A percentile compares a stretch with the other conserved stretches of the same genome.
Conservation (phyloP, 2,113 vertebrate genomes). For the Coregonus clupeaformis region DNA sequence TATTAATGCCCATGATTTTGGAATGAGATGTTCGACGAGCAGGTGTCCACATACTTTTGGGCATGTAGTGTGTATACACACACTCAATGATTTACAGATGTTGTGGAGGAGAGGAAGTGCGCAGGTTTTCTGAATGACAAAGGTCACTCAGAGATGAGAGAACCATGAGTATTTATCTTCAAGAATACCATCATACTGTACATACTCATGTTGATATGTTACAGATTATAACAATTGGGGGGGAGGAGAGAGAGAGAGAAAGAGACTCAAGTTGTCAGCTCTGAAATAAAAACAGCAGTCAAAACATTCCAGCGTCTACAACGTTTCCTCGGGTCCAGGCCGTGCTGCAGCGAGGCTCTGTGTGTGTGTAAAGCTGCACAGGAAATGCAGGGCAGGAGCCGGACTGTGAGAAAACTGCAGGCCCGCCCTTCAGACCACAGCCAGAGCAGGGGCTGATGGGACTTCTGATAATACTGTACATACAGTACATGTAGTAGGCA, state of each 20-base stretch:
- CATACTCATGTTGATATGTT: constrained; percentile 7
- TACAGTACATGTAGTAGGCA: too few species aligned
- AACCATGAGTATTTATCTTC: constrained; percentile 3
- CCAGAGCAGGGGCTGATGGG: background rate
- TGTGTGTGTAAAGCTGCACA: constrained; percentile 21
- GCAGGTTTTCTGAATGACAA: constrained; percentile 19
- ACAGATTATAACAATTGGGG: constrained; percentile 11
- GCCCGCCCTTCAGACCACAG: background rate
- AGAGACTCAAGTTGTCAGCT: constrained; percentile 12
- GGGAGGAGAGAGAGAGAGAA: too few species aligned
- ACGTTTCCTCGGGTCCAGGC: constrained; percentile 28
- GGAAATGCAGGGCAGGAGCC: background rate
- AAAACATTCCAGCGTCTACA: constrained; percentile 66
- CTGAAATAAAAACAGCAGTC: constrained; percentile 53
- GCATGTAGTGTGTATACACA: too few species aligned
- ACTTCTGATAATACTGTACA: too few species aligned
- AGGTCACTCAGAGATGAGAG: constrained; percentile 12
- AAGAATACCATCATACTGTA: too few species aligned
- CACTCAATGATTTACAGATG: constrained; percentile 65
- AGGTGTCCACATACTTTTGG: too few species aligned
- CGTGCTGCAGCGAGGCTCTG: constrained; percentile 13
- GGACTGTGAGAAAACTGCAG: constrained; percentile 18
- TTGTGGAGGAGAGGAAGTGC: constrained; percentile 48
- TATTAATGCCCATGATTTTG: too few species aligned
- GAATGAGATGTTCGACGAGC: too few species aligned